Evolutionary conservation across 2,797 vertebrate genomes (phyloP), one percentile per base, ranked within the genome.

Genomic region (Chaetodon trifasciatus): DNA sequence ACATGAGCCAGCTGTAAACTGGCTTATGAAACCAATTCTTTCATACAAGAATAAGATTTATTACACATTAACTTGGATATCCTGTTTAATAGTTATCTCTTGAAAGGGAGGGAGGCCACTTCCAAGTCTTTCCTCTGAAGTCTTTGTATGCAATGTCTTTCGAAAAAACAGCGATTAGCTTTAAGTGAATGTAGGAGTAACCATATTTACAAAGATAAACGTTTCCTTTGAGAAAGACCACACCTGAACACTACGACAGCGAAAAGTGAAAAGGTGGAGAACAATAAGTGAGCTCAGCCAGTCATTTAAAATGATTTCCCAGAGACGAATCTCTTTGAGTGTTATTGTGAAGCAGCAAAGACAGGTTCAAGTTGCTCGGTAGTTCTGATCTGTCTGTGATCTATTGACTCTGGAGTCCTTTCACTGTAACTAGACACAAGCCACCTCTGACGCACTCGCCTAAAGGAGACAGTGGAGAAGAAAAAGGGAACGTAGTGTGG

Each of bases 401-500:
- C 56, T 47, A 39, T 42, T 82, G 73, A 86, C 78, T 72, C 78
- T 9, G 44, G 47, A 64, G 49, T 68, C 42, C 28, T 79, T 83
- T 84, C 63, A 81, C 74, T 77, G 63, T 47, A 83, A 79, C 60
- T 3, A 72, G 62, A 89, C n/a, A 81, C 53, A 76, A 79, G 77
- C 64, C 19, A 3, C 24, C 32, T 71, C 39, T 89, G 74, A 82
- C 52, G 58, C 64, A 74, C 61, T 5, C 3, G 58, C 73, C 56
- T 56, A 5, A 60, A 83, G 78, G 76, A 68, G 62, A 17, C 19
- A 24, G 17, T 52, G 68, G 5, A 37, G 64, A 53, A 55, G 28
- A 50, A 70, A 66, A 50, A 70, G 37, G 57, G 89, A 89, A 91
- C 90, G 88, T 35, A n/a, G 17, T 74, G 85, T 79, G 47, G 63